Evolutionary conservation across 1,140 invertebrate species (phyloP), one percentile per base, ranked within the genome.

Genomic region (Odontomachus brunneus): DNA sequence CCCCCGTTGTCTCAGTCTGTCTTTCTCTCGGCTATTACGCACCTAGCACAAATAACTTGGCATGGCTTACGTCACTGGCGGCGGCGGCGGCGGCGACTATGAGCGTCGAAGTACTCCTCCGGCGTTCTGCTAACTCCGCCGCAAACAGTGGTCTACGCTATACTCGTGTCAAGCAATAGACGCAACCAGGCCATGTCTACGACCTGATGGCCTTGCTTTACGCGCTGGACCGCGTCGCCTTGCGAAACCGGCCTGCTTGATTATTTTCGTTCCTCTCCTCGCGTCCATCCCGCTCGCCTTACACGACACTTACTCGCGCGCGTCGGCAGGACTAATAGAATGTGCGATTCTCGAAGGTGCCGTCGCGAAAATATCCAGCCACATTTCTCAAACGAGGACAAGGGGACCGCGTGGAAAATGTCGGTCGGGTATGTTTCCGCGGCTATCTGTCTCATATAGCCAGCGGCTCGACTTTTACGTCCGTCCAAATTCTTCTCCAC

Each of bases 191-290:
- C 84, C 82, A 88, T 88, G 86, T 71, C 89, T 88, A 89, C 89
- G 89, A 91, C 87, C 89, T 75, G 91, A 62, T 89, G 89, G 86
- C 90, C 91, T 91, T 91, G 89, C 86, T 89, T 75, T 89, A 73
- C 72, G 84, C 91, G 73, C 82, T 90, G 89, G 87, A 90, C 90
- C 86, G 89, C 87, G 84, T 90, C 90, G 85, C 26, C 84, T 91
- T 91, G 83, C 88, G 86, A 91, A 91, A 91, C 49, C 73, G 24
- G 55, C 55, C 59, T 29, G 55, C 65, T 38, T n/a, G 75, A 90
- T 90, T 85, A 86, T 88, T 90, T 90, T 84, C 76, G 82, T 84
- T 88, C 82, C 53, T 5, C 2, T 0, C 14, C 15, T 63, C 69
- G 26, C 83, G 38, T 83, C 81, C 71, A 83, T 86, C 38, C n/a